phyloP scores from a whole-genome alignment of 2,888 invertebrate species.

The Vandiemenella viatica region DNA sequence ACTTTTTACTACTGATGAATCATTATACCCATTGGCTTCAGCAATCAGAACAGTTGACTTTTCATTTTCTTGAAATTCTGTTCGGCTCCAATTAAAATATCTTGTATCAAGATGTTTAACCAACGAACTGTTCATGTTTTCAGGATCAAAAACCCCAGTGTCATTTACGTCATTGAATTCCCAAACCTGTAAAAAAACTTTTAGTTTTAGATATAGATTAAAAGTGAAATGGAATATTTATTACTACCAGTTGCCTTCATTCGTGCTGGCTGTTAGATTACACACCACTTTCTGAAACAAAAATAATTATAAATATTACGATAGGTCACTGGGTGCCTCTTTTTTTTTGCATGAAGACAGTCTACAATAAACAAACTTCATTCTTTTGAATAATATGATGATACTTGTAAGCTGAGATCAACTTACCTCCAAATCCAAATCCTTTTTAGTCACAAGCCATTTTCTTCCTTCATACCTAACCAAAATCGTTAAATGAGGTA shows the following conservation, averaged over 20 bases:
- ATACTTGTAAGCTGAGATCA: too few species aligned
- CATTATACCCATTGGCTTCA: conserved; percentile 22
- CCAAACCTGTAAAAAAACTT: conserved; percentile 31
- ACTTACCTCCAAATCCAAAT: too few species aligned
- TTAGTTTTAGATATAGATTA: neutral
- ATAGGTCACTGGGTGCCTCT: too few species aligned
- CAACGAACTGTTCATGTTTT: conserved; percentile 22
- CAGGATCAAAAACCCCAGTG: conserved; percentile 28
- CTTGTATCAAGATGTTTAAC: conserved; percentile 26
- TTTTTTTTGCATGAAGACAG: too few species aligned
- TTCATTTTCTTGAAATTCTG: conserved; percentile 25
- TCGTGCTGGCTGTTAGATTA: neutral
- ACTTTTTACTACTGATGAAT: conserved; percentile 18
- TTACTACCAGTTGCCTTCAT: too few species aligned
- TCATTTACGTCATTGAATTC: conserved; percentile 44
- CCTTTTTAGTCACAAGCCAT: too few species aligned
- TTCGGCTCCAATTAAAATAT: conserved; percentile 28
- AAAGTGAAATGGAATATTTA: neutral
- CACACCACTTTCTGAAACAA: neutral
- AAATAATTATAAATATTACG: too few species aligned
- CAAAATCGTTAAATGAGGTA: too few species aligned
- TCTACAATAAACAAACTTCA: too few species aligned
- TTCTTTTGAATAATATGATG: too few species aligned
- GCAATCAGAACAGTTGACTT: conserved; percentile 26
- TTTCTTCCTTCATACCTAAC: too few species aligned